Conservation (phyloP, 2,888 invertebrate genomes). For the Aquatica leii region DNA sequence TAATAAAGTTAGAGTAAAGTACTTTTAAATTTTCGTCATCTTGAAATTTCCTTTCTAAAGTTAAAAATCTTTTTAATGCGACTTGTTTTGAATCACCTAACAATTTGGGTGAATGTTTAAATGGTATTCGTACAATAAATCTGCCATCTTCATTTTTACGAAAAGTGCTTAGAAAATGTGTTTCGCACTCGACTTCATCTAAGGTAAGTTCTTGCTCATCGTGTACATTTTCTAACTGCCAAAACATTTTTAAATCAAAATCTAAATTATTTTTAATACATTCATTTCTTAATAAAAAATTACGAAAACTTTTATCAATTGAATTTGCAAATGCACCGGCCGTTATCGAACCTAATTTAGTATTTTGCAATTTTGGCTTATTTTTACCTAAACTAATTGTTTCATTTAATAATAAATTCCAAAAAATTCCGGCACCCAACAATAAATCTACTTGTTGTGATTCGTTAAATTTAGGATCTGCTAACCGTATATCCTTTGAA, state of each 20-base stretch:
- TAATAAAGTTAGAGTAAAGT: too few relatives aligned
- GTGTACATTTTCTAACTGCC: not conserved
- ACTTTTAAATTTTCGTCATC: too few relatives aligned
- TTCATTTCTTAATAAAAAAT: not conserved
- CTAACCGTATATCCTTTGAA: not conserved
- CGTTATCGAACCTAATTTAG: not conserved
- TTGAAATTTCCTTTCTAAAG: not conserved
- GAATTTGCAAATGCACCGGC: not conserved
- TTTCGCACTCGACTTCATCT: not conserved
- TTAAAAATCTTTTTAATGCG: not conserved
- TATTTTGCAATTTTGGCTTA: not conserved
- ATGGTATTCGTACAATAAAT: not conserved
- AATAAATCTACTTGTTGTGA: not conserved
- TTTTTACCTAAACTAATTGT: not conserved
- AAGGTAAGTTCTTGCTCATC: not conserved
- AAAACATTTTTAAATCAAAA: not conserved
- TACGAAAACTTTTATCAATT: not conserved
- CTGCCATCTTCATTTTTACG: not conserved
- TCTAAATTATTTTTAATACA: too few relatives aligned
- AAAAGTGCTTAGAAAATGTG: not conserved
- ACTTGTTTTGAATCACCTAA: not conserved
- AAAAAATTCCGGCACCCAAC: not conserved
- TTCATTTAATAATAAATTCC: not conserved
- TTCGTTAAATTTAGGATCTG: not conserved
- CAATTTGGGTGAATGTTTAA: not conserved